Percentiles rank a stretch among this genome's conserved stretches.
Evolutionary conservation across 2,888 invertebrate genomes (phyloP).

Genomic region (Atrina japonica): DNA sequence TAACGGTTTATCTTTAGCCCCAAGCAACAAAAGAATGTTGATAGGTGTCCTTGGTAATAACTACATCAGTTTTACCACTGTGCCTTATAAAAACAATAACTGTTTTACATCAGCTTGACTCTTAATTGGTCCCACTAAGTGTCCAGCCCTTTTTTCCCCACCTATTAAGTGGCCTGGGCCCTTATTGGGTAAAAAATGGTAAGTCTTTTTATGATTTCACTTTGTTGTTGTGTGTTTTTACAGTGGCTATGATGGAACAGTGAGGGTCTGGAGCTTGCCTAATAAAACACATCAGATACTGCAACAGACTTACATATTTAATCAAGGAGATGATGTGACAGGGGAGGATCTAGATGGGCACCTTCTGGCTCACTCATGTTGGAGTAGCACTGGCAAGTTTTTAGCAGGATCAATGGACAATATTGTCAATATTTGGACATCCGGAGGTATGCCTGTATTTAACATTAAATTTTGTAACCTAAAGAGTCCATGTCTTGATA

Average conservation of each 20-base stretch:
- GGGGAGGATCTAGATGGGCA: constrained; percentile 83
- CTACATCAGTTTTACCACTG: no score
- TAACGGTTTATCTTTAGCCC: no score
- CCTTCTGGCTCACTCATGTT: constrained; percentile 82
- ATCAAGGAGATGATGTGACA: constrained; percentile 76
- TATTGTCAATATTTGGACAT: constrained; percentile 84
- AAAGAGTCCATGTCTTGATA: no score
- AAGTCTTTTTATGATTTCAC: no score
- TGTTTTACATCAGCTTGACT: no score
- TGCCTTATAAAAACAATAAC: no score
- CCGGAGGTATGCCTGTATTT: constrained; percentile 78
- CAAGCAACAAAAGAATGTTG: no score
- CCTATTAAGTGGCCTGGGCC: no score
- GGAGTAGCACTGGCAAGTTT: constrained; percentile 83
- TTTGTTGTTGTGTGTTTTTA: constrained; percentile 38
- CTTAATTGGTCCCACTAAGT: no score
- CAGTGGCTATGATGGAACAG: constrained; percentile 85
- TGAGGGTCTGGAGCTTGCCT: constrained; percentile 83
- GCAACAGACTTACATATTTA: constrained; percentile 84
- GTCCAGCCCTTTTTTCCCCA: no score
- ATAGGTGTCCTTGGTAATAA: no score
- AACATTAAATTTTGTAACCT: neutral
- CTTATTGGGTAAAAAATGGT: no score
- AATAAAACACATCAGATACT: constrained; percentile 80
- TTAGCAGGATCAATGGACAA: constrained; percentile 84